A percentile compares a stretch with the other conserved stretches of the same genome.
These are phyloP conservation scores for Burhinus bistriatus DNA, from an alignment of 2,113 vertebrate species.

Conservation along the genomic window DNA sequence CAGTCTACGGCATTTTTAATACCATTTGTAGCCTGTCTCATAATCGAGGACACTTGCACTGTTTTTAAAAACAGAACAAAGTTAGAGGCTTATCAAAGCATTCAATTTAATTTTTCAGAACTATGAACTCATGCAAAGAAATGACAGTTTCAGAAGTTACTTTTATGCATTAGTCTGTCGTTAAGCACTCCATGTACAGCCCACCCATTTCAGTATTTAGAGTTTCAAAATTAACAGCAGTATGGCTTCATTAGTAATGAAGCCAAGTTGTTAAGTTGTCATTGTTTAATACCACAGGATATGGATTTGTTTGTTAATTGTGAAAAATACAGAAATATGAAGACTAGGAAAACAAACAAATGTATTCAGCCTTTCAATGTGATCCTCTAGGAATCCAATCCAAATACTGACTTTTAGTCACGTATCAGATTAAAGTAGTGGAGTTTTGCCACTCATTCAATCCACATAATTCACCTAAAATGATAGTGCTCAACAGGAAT, in stretches of 20 bases:
- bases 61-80: neutral
- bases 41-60: neutral
- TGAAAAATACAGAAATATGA: slow-evolving; percentile 45
- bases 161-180: neutral
- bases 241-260: slow-evolving; percentile 10
- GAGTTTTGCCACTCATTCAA: slow-evolving; percentile 64
- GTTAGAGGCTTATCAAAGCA: neutral
- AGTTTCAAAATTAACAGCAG: neutral
- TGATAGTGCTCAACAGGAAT: slow-evolving; percentile 68
- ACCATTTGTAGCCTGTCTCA: neutral
- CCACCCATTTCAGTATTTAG: slow-evolving; percentile 32
- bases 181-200: neutral
- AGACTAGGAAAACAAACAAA: slow-evolving; percentile 54
- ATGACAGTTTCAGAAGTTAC: neutral
- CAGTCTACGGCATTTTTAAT: neutral
- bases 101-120: neutral
- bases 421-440: slow-evolving; percentile 52
- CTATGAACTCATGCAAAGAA: neutral
- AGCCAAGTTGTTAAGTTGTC: slow-evolving; percentile 5
- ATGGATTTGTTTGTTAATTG: slow-evolving; percentile 55
- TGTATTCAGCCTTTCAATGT: slow-evolving; percentile 58
- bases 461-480: slow-evolving; percentile 67
- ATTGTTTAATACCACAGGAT: slow-evolving; percentile 19
- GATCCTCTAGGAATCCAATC: slow-evolving; percentile 53
- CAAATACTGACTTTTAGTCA: slow-evolving; percentile 58